Percentiles rank a stretch among this genome's conserved stretches.
Evolutionary conservation across 2,113 vertebrate genomes (phyloP).

Genomic region (Hydrolagus affinis): DNA sequence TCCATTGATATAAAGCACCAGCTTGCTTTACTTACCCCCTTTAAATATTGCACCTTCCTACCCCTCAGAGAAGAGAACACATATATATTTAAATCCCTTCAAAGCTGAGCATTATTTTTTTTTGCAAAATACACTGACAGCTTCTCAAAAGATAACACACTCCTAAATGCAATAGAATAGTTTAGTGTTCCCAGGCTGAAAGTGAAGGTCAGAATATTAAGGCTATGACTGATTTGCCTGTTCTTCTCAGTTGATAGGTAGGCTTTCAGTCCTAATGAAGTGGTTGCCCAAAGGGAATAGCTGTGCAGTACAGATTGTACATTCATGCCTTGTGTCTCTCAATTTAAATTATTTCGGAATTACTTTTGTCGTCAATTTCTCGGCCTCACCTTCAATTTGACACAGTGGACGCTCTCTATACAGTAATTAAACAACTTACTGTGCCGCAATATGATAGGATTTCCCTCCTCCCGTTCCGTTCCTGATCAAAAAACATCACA

Average conservation of each 20-base stretch:
- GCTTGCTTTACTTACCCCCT: background rate
- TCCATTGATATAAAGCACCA: too few relatives aligned
- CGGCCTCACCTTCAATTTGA: background rate
- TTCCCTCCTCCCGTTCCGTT: background rate
- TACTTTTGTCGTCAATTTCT: background rate
- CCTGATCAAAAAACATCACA: conserved; percentile 4
- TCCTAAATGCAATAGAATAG: background rate
- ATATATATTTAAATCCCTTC: background rate
- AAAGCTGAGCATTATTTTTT: background rate
- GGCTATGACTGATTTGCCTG: background rate
- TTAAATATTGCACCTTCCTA: background rate
- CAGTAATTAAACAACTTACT: background rate
- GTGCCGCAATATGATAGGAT: background rate
- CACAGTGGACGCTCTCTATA: background rate
- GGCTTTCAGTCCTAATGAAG: background rate
- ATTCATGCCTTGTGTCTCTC: background rate
- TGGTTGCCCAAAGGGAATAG: background rate
- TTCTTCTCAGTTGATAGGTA: background rate
- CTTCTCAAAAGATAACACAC: background rate
- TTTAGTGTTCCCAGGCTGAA: background rate
- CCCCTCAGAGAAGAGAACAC: background rate
- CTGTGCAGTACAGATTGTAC: background rate
- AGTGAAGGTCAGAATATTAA: background rate
- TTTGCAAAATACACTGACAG: background rate
- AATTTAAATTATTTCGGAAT: background rate